phyloP scores from a whole-genome alignment of 2,888 invertebrate species.

The Euphydryas editha region DNA sequence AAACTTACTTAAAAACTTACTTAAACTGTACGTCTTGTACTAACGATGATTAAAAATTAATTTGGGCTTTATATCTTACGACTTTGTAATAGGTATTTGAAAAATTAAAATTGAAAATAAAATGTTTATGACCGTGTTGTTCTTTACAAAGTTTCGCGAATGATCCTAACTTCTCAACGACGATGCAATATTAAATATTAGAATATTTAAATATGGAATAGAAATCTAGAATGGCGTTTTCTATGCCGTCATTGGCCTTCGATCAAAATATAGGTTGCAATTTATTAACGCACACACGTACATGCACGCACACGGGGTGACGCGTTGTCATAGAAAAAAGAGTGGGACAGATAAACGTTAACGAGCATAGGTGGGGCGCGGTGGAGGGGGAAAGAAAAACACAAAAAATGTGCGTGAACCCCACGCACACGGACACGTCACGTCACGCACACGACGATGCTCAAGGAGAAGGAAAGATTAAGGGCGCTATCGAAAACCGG shows the following conservation, averaged over 20 bases:
- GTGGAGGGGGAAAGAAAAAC: slow-evolving; percentile 74
- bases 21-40: slow-evolving; percentile 13
- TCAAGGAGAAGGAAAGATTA: slow-evolving; percentile 70
- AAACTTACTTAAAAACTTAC: slow-evolving; percentile 32
- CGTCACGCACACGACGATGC: slow-evolving; percentile 27
- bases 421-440: slow-evolving; percentile 62
- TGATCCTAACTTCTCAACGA: neutral
- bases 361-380: slow-evolving; percentile 69
- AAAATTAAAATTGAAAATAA: neutral
- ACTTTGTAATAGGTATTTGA: neutral
- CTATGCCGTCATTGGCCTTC: slow-evolving; percentile 71
- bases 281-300: slow-evolving; percentile 74
- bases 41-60: slow-evolving; percentile 9
- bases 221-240: slow-evolving; percentile 41
- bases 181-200: slow-evolving; percentile 17
- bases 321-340: slow-evolving; percentile 76
- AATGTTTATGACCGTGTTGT: neutral
- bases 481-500: slow-evolving; percentile 54
- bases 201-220: slow-evolving; percentile 31
- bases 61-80: neutral
- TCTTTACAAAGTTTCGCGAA: neutral
- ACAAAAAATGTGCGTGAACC: slow-evolving; percentile 80
- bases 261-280: slow-evolving; percentile 81
- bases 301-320: slow-evolving; percentile 59
- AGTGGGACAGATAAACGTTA: slow-evolving; percentile 80